Conservation (phyloP, 2,888 invertebrate genomes). For the Drosophila formosana region DNA sequence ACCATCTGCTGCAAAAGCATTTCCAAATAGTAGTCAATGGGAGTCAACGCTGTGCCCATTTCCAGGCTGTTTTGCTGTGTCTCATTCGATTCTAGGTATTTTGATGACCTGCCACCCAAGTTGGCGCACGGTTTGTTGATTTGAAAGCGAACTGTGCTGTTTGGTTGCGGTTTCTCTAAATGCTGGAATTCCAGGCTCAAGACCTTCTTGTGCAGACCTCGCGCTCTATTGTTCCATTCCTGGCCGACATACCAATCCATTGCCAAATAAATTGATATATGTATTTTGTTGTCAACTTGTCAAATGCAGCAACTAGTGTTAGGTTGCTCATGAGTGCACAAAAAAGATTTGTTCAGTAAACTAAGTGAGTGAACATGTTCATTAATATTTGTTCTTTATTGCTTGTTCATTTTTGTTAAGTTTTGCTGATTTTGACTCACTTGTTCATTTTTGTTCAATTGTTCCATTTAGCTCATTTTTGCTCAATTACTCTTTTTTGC, state of each 20-base stretch:
- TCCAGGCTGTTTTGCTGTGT: slow-evolving; percentile 55
- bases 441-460: no score
- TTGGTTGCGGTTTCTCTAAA: slow-evolving; percentile 80
- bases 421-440: no score
- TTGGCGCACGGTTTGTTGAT: slow-evolving; percentile 68
- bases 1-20: slow-evolving; percentile 86
- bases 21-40: slow-evolving; percentile 86
- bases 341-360: no score
- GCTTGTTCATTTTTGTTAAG: no score
- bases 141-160: slow-evolving; percentile 78
- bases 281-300: neutral
- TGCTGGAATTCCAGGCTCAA: slow-evolving; percentile 68
- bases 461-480: no score
- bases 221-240: slow-evolving; percentile 74
- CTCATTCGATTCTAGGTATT: slow-evolving; percentile 54
- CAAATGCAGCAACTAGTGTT: neutral
- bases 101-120: slow-evolving; percentile 68
- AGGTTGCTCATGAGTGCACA: no score
- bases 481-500: no score
- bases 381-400: no score
- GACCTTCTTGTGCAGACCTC: slow-evolving; percentile 82
- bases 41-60: slow-evolving; percentile 85
- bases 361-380: no score
- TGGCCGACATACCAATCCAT: slow-evolving; percentile 84
- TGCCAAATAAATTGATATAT: neutral